Base-by-base conservation (phyloP, 2,113 vertebrate species). In the Engraulis encrasicolus region DNA sequence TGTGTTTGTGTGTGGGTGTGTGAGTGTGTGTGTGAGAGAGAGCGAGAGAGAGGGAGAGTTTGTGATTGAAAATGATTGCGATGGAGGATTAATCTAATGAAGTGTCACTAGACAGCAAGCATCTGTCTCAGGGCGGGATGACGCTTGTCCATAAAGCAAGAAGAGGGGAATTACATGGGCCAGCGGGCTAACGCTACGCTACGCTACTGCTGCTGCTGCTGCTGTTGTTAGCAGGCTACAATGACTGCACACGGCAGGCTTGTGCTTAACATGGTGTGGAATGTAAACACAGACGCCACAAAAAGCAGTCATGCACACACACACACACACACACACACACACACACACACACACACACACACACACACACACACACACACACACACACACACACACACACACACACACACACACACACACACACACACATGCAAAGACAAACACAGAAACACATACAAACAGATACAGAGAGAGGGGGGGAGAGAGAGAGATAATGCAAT, bases 81-180 rank as follows among this genome's bases (percentile, higher is more conserved):
- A 91, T 93, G 89, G 90, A 90, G 93, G 94, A 93, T 96, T 95
- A 96, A 96, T 95, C 91, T 92, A 96, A 94, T 95, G 93, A 93
- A 92, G 85, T 85, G 85, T 91, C 92, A 92, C 88, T 87, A 92
- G 92, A 94, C 93, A 93, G 91, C 88, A 90, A 93, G 89, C 92
- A 93, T 93, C 92, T 93, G 91, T 91, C 91, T 78, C 81, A 86
- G 85, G 81, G 92, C 91, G n/a, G n/a, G n/a, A n/a, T 91, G 87
- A 91, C 91, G 89, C 89, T 89, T 93, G 85, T 90, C 85, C 85
- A 85, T 88, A 89, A 86, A 86, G 71, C 82, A 18, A 86, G n/a
- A n/a, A n/a, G n/a, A n/a, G n/a, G 82, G 89, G 61, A 74, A 34
- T 34, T 17, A 18, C 11, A 0, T 31, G 14, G 61, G 14, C 11